These are phyloP conservation scores for Holothuria scabra DNA, from an alignment of 53 echinoderm and acorn worm genomes.

Conservation along the genomic window DNA sequence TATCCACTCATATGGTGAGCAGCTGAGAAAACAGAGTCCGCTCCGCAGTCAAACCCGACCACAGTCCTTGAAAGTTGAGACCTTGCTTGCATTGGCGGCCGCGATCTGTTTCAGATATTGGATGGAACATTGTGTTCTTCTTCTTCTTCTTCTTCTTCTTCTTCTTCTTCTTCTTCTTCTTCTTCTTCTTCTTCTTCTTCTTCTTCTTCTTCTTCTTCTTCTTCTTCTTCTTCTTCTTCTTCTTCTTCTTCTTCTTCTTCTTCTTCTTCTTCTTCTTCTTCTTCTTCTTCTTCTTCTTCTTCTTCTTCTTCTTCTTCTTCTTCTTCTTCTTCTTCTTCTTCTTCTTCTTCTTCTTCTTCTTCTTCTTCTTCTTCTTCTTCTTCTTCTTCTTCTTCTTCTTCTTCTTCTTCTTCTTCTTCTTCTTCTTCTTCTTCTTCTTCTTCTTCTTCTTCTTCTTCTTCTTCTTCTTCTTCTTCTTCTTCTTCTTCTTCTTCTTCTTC, in stretches of 20 bases:
- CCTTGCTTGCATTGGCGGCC: no score
- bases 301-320: background rate
- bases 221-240: constrained; percentile 5
- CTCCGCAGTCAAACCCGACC: no score
- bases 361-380: background rate
- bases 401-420: background rate
- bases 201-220: background rate
- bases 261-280: background rate
- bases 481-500: background rate
- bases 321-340: background rate
- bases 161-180: background rate
- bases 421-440: background rate
- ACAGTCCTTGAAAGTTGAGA: no score
- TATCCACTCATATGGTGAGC: no score
- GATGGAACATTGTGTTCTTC: background rate
- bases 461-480: background rate
- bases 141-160: background rate
- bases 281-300: background rate
- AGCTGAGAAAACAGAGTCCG: no score
- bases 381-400: background rate
- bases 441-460: background rate
- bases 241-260: constrained; percentile 12
- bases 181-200: background rate
- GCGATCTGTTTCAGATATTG: no score
- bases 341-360: background rate